These are phyloP conservation scores for Spermophilus dauricus DNA, from an alignment of 2,113 vertebrate species.

Conservation along the genomic window DNA sequence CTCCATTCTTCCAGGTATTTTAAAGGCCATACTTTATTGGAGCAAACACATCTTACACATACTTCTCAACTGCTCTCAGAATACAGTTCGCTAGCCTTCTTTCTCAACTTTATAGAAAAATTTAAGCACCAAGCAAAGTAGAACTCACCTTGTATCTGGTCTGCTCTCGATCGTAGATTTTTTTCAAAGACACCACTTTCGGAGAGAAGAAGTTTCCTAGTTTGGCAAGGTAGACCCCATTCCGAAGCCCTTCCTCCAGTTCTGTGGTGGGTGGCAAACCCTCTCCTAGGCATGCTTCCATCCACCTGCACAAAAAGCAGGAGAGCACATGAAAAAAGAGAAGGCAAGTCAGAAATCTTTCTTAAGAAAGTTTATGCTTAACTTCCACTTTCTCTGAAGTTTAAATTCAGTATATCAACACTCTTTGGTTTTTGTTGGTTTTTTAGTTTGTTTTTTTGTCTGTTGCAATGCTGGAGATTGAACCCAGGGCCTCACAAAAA, in stretches of 20 bases:
- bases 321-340: background rate
- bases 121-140: background rate
- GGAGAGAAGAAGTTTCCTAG: slow-evolving; percentile 99
- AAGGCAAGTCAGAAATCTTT: background rate
- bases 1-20: background rate
- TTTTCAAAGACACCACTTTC: slow-evolving; percentile 96
- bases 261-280: slow-evolving; percentile 97
- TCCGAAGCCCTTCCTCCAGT: slow-evolving; percentile 97
- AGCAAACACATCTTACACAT: background rate
- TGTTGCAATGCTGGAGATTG: too few species aligned
- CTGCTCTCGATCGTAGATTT: slow-evolving; percentile 98
- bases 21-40: background rate
- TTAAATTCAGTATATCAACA: background rate
- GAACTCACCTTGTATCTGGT: slow-evolving; percentile 95
- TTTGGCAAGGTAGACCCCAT: slow-evolving; percentile 98
- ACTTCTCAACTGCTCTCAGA: slow-evolving; percentile 21
- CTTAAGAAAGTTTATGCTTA: background rate
- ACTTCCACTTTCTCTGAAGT: background rate
- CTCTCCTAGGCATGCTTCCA: slow-evolving; percentile 98
- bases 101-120: background rate
- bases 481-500: too few species aligned
- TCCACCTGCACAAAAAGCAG: slow-evolving; percentile 91
- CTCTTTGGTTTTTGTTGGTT: background rate
- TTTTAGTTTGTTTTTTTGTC: too few species aligned
- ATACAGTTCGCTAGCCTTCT: background rate